Percentiles rank a stretch among this genome's conserved stretches.
Evolutionary conservation across 2,113 vertebrate genomes (phyloP).

Genomic region (Falcunculus frontatus): DNA sequence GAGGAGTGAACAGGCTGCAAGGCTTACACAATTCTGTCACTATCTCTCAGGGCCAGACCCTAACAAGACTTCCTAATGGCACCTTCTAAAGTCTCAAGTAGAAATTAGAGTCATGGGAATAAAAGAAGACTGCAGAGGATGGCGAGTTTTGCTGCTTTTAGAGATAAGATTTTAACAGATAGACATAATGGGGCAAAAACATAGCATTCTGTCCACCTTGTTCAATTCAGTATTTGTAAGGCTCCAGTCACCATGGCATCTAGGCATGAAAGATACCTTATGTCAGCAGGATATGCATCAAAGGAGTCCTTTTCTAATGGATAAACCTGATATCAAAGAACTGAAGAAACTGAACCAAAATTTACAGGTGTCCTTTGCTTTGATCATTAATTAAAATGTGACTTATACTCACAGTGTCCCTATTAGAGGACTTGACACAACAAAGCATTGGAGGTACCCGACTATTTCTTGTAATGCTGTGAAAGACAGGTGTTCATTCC

Average conservation of each 20-base stretch:
- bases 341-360: constrained; percentile 65
- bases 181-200: neutral
- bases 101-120: neutral
- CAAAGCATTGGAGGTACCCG: constrained; percentile 68
- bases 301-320: constrained; percentile 56
- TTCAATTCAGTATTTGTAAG: neutral
- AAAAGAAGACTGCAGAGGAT: neutral
- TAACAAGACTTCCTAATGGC: neutral
- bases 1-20: neutral
- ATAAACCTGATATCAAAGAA: constrained; percentile 68
- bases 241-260: constrained; percentile 23
- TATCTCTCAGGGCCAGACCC: neutral
- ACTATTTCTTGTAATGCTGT: constrained; percentile 71
- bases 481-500: constrained; percentile 83
- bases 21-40: neutral
- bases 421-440: constrained; percentile 72
- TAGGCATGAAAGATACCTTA: constrained; percentile 50
- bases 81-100: neutral
- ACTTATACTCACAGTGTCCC: constrained; percentile 70
- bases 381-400: constrained; percentile 78
- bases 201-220: neutral
- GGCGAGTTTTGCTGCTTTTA: neutral
- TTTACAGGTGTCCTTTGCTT: constrained; percentile 74
- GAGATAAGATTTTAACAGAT: constrained; percentile 29
- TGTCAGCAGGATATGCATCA: constrained; percentile 60